Evolutionary conservation across 2,797 vertebrate species (phyloP).

Genomic region (Danio albolineatus): DNA sequence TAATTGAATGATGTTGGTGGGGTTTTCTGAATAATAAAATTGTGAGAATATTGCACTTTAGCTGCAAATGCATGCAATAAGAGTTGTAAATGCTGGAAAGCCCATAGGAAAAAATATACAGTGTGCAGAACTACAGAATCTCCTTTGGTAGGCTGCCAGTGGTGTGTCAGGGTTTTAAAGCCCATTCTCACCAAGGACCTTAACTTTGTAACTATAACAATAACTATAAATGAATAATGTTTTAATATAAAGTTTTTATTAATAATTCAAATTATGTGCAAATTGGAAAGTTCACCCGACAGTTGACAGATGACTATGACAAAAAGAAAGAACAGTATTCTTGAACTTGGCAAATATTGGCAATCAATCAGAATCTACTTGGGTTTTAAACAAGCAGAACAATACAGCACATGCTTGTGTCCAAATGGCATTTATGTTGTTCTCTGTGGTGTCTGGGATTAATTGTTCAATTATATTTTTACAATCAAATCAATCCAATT

Average conservation of each 20-base stretch:
- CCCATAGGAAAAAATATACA: background rate
- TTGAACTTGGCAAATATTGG: background rate
- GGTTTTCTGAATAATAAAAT: background rate
- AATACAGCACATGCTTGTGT: too few relatives aligned
- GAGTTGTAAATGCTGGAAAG: background rate
- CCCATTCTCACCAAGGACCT: background rate
- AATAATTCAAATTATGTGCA: background rate
- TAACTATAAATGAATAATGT: background rate
- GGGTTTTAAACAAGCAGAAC: background rate
- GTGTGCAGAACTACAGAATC: background rate
- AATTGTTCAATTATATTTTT: too few relatives aligned
- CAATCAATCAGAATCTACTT: background rate
- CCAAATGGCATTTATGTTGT: too few relatives aligned
- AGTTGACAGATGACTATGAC: background rate
- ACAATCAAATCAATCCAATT: too few relatives aligned
- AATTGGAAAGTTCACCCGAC: background rate
- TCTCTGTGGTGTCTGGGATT: too few relatives aligned
- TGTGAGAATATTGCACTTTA: background rate
- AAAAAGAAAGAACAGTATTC: background rate
- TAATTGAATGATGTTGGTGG: background rate
- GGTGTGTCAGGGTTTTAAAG: slow-evolving; percentile 51
- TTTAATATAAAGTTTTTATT: background rate
- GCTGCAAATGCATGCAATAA: background rate
- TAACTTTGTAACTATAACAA: background rate
- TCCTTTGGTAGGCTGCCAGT: slow-evolving; percentile 38